Percentiles rank a stretch among this genome's conserved stretches.
Conservation (phyloP, 2,797 vertebrate species). For the Xiphophorus birchmanni region DNA sequence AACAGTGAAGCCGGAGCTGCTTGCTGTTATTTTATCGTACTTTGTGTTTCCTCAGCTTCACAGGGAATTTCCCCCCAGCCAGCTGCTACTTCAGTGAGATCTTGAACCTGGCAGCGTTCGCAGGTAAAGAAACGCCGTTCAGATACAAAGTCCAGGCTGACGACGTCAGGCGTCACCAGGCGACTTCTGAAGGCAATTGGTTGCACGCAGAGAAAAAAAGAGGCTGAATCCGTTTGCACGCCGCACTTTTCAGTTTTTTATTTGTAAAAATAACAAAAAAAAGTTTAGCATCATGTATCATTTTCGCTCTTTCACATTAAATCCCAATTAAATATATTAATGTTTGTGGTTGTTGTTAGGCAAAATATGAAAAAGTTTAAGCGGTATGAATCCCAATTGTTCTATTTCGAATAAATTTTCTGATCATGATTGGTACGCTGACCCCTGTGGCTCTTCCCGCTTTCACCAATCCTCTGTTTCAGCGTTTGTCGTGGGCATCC, state of each 20-base stretch:
- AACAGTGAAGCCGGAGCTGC: background rate
- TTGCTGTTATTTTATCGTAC: background rate
- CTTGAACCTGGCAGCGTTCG: slow-evolving; percentile 91
- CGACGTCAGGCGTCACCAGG: too few relatives aligned
- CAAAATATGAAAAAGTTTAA: too few relatives aligned
- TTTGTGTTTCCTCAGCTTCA: slow-evolving; percentile 75
- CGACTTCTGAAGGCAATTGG: too few relatives aligned
- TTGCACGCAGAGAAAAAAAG: too few relatives aligned
- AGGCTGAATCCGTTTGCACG: too few relatives aligned
- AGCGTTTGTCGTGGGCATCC: slow-evolving; percentile 86
- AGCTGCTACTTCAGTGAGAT: slow-evolving; percentile 94
- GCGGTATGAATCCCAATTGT: background rate
- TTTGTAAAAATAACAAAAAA: too few relatives aligned
- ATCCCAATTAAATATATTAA: too few relatives aligned
- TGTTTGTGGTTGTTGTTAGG: too few relatives aligned
- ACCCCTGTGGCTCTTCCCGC: background rate
- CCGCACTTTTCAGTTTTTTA: too few relatives aligned
- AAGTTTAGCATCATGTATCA: too few relatives aligned
- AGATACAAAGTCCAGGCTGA: background rate
- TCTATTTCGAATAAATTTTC: background rate
- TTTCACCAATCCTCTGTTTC: slow-evolving; percentile 30
- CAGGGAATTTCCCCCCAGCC: slow-evolving; percentile 88
- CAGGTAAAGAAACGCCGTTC: slow-evolving; percentile 78
- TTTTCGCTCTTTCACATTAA: too few relatives aligned
- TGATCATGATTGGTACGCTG: background rate